Percentiles rank a stretch among this genome's conserved stretches.
Conservation (phyloP, 2,797 vertebrate genomes). For the Molossus molossus region DNA sequence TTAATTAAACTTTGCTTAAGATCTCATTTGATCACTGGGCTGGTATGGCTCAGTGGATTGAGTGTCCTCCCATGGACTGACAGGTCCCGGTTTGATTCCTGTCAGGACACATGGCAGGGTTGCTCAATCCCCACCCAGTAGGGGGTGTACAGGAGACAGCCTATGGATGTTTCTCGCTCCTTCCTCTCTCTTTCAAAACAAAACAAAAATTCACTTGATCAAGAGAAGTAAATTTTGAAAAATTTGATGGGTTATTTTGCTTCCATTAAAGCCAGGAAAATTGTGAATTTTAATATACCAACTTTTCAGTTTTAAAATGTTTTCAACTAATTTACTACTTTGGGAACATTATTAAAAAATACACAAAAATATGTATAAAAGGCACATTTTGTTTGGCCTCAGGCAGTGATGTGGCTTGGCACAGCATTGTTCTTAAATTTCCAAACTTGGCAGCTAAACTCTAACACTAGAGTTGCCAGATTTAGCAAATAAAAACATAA, state of each 20-base stretch:
- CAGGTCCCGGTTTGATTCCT: too few species aligned
- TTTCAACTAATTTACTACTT: neutral
- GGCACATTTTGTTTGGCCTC: neutral
- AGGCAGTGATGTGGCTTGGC: neutral
- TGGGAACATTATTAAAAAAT: conserved; percentile 33
- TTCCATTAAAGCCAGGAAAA: neutral
- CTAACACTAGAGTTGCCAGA: neutral
- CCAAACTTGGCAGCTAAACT: neutral
- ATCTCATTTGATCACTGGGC: neutral
- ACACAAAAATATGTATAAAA: neutral
- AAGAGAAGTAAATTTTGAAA: conserved; percentile 19
- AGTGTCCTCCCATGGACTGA: too few species aligned
- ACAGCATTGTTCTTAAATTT: neutral
- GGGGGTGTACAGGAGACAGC: too few species aligned
- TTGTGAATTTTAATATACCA: conserved; percentile 42
- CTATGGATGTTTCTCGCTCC: too few species aligned
- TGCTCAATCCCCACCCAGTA: too few species aligned
- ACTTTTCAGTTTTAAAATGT: conserved; percentile 12
- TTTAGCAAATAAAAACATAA: conserved; percentile 15
- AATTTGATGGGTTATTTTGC: neutral
- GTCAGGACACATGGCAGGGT: too few species aligned
- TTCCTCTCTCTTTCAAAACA: too few species aligned
- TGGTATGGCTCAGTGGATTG: too few species aligned
- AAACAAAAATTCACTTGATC: neutral
- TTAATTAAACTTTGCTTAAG: conserved; percentile 34